Base-by-base conservation (phyloP, 1,140 invertebrate species). In the Ips typographus region DNA sequence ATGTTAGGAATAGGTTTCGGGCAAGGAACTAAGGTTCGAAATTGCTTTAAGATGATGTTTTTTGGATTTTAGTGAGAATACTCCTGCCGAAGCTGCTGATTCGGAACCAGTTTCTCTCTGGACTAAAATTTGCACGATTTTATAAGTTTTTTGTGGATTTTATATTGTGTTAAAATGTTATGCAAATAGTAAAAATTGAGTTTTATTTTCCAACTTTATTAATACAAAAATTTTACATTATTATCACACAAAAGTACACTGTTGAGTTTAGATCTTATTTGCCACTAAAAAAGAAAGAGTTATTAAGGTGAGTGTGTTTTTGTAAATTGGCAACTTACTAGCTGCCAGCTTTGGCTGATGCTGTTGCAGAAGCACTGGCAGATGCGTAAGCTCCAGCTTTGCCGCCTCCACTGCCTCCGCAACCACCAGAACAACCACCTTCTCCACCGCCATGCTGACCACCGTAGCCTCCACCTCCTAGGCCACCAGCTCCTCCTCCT, bases 351-450 rank as follows among this genome's bases (percentile, higher is more conserved):
- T 59, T 60, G 8, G 67, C 67, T 41, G 67, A 62, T 6, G 67
- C 67, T 43, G 67, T 62, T 3, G 65, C 64, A 42, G 64, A 66
- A 3, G 63, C 63, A 8, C 52, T 56, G n/a, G 63, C 63, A 2
- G 63, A 56, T 3, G 63, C 63, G 40, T 56, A 56, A 4, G 67
- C 67, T n/a, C 58, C 62, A 42, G 55, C 56, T 53, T 55, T 44
- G 2, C 69, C 69, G 22, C 63, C 55, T 2, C 69, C 69, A 40
- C n/a, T 40, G n/a, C 62, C 57, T 51, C 69, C 69, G n/a, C 68
- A 40, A 8, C 4, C 40, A 1, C 67, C 51, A 6, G 37, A 42
- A 43, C 47, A 44, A 3, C 60, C 39, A 40, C 62, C 53, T 4
- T 49, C 58, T 8, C 3, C 41, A 52, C 60, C 49, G 8, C 62